These are phyloP conservation scores for Lordiphosa andalusiaca DNA, from an alignment of 2,888 invertebrate species.

Conservation along the genomic window DNA sequence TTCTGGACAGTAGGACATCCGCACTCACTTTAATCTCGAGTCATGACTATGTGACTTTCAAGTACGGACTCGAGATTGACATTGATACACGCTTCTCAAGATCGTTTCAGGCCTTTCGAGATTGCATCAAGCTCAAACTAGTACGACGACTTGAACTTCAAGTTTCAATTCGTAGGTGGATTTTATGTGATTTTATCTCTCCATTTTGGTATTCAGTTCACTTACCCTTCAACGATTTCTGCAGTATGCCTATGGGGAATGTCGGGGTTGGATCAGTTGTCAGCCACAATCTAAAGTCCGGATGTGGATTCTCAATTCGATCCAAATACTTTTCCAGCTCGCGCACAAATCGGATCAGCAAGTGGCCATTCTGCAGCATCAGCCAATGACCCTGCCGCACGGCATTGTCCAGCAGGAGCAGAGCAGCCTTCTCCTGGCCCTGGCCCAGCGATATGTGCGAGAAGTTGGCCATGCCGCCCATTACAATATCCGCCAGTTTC, in stretches of 20 bases:
- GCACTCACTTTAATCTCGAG: too few relatives aligned
- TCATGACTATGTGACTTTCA: too few relatives aligned
- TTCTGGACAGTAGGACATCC: too few relatives aligned
- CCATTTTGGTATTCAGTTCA: too few relatives aligned
- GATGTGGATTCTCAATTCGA: constrained; percentile 89
- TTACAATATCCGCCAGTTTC: constrained; percentile 87
- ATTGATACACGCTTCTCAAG: too few relatives aligned
- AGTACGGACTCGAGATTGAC: too few relatives aligned
- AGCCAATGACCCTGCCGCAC: constrained; percentile 92
- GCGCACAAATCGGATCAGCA: constrained; percentile 89
- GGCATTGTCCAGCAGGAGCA: constrained; percentile 85
- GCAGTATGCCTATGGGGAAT: constrained; percentile 94
- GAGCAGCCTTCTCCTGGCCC: constrained; percentile 92
- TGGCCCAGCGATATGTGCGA: constrained; percentile 95
- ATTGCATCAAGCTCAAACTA: too few relatives aligned
- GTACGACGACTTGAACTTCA: too few relatives aligned
- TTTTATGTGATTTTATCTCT: too few relatives aligned
- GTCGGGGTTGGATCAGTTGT: constrained; percentile 93
- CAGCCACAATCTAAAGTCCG: constrained; percentile 95
- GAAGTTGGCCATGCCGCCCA: constrained; percentile 88
- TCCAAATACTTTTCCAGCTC: constrained; percentile 92
- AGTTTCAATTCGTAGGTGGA: too few relatives aligned
- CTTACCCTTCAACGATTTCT: constrained; percentile 88
- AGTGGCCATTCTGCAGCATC: constrained; percentile 95
- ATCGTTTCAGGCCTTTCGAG: too few relatives aligned